Conservation (phyloP, 2,113 vertebrate species). For the Trochalopteron elliotii region DNA sequence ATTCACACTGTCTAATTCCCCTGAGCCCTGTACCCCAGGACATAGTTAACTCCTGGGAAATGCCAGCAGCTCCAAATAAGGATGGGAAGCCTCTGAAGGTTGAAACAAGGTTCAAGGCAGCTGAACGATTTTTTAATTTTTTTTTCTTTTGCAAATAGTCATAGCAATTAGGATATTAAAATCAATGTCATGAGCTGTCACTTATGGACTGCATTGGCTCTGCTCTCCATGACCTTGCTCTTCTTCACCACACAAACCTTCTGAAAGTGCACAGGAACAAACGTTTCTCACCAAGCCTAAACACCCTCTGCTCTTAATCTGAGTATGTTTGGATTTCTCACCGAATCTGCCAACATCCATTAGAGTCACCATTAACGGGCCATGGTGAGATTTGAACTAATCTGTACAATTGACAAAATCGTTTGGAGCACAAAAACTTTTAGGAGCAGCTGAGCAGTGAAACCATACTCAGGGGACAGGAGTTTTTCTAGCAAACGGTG, state of each 20-base stretch:
- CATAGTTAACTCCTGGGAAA: neutral
- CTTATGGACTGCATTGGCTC: neutral
- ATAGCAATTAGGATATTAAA: neutral
- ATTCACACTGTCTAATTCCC: neutral
- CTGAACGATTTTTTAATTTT: rapidly evolving
- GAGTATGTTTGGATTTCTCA: constrained; percentile 9
- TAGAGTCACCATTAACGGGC: neutral
- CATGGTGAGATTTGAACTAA: neutral
- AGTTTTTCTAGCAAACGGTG: neutral
- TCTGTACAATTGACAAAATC: neutral
- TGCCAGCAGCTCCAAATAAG: neutral
- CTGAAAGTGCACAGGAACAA: neutral
- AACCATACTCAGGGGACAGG: neutral
- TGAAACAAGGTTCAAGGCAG: neutral
- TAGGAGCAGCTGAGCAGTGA: neutral
- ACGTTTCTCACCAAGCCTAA: neutral
- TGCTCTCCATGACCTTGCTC: neutral
- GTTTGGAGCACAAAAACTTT: neutral
- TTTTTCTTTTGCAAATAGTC: neutral
- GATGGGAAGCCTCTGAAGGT: neutral
- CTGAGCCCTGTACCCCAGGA: neutral
- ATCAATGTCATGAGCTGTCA: neutral
- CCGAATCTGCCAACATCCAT: neutral
- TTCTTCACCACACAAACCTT: neutral
- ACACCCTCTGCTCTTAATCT: neutral